Conservation (phyloP, 2,797 vertebrate species). For the Periparus ater region DNA sequence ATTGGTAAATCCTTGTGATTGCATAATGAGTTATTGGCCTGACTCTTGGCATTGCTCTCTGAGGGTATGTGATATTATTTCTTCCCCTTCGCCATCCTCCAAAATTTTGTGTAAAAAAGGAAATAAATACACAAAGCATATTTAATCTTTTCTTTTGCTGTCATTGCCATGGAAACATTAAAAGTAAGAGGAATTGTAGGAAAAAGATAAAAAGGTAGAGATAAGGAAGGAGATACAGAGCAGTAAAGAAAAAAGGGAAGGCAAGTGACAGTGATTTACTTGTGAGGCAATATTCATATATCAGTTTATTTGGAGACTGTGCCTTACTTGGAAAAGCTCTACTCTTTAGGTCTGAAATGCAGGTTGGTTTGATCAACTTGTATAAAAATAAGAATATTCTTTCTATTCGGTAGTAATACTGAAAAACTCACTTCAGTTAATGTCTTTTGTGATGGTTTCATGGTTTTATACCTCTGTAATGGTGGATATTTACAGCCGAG, state of each 20-base stretch:
- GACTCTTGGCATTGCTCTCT: not conserved
- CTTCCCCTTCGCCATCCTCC: not conserved
- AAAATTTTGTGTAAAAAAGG: not conserved
- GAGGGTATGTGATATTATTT: not conserved
- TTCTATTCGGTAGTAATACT: not conserved
- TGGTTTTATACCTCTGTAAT: not conserved
- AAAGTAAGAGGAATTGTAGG: constrained; percentile 21
- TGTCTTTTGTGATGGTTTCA: not conserved
- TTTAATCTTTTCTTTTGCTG: constrained; percentile 32
- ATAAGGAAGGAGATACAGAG: not conserved
- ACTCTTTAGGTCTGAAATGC: not conserved
- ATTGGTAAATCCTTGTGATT: not conserved
- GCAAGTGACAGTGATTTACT: not conserved
- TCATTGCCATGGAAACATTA: constrained; percentile 63
- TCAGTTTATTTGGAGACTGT: not conserved
- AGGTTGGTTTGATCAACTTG: not conserved
- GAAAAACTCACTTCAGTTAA: not conserved
- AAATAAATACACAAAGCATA: not conserved
- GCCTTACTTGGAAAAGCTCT: not conserved
- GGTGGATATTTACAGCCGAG: not conserved
- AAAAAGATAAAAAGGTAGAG: constrained; percentile 37
- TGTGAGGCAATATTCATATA: not conserved
- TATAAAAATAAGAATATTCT: not conserved
- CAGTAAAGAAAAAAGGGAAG: not conserved
- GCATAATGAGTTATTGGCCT: not conserved